Percentiles rank a stretch among this genome's conserved stretches.
phyloP scores from a whole-genome alignment of 2,113 vertebrate species.

The Eupsittula cactorum region DNA sequence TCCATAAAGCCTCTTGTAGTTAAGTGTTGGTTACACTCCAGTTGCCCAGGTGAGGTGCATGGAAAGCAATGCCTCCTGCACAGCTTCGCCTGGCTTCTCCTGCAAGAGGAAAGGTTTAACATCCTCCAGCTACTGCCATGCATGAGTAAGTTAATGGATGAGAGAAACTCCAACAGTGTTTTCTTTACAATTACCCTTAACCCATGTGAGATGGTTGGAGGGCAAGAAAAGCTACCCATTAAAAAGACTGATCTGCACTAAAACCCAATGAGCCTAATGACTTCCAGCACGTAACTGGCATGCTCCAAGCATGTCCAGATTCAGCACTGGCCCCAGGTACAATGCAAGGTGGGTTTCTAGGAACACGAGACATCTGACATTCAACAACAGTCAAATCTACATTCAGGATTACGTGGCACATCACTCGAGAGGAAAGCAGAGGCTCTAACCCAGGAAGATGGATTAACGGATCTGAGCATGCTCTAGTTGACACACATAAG shows the following conservation, averaged over 20 bases:
- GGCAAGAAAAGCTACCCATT: not conserved
- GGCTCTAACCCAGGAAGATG: not conserved
- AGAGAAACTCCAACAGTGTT: not conserved
- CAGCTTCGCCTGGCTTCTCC: not conserved
- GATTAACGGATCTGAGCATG: conserved; percentile 44
- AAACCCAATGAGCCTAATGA: not conserved
- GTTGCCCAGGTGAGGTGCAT: not conserved
- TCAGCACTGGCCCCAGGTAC: not conserved
- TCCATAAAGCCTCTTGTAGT: not conserved
- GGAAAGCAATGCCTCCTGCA: not conserved
- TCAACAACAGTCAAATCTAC: not conserved
- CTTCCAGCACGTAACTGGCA: not conserved
- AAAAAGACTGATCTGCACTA: not conserved
- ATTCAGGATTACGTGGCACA: not conserved
- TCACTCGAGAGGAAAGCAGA: not conserved
- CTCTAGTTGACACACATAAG: conserved; percentile 37
- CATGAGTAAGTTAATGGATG: not conserved
- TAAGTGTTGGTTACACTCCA: not conserved
- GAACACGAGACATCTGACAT: not conserved
- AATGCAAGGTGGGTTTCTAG: not conserved
- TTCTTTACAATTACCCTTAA: not conserved
- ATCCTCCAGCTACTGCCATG: not conserved
- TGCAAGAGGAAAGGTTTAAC: not conserved
- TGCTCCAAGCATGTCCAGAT: conserved; percentile 5
- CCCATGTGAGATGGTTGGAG: not conserved